A percentile compares a stretch with the other conserved stretches of the same genome.
Conservation (phyloP, 2,888 invertebrate genomes). For the Athalia rosae region DNA sequence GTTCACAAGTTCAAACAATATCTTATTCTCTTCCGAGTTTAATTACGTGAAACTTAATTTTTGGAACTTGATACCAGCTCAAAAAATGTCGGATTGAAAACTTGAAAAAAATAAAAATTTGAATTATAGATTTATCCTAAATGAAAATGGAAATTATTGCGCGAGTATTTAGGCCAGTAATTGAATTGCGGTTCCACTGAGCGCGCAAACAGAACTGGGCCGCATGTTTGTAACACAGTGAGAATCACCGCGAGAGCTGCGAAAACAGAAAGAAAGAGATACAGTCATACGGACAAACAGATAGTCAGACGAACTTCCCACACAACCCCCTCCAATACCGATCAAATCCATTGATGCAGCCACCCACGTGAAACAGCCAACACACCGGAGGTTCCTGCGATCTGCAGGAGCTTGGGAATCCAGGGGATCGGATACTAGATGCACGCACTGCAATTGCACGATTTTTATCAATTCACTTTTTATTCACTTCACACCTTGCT, state of each 20-base stretch:
- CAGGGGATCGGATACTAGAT: neutral
- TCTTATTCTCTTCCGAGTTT: too few relatives aligned
- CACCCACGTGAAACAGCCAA: slow-evolving; percentile 21
- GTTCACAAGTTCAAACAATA: too few relatives aligned
- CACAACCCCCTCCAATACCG: slow-evolving; percentile 23
- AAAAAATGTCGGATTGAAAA: too few relatives aligned
- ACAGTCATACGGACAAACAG: neutral
- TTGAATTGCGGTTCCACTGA: neutral
- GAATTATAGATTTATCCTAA: too few relatives aligned
- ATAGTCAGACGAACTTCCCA: slow-evolving; percentile 11
- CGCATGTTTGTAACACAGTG: slow-evolving; percentile 25
- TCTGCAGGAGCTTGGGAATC: neutral
- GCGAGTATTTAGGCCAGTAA: neutral
- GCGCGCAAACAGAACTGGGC: neutral
- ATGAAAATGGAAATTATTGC: too few relatives aligned
- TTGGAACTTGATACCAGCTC: too few relatives aligned
- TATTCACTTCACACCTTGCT: neutral
- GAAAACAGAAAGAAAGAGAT: slow-evolving; percentile 7
- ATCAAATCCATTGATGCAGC: slow-evolving; percentile 39
- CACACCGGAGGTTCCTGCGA: neutral
- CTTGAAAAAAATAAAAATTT: too few relatives aligned
- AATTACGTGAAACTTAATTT: too few relatives aligned
- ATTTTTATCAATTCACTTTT: neutral
- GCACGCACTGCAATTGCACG: neutral
- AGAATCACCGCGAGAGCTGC: neutral